Base-by-base conservation (phyloP, 2,113 vertebrate species). In the Lepus timidus region DNA sequence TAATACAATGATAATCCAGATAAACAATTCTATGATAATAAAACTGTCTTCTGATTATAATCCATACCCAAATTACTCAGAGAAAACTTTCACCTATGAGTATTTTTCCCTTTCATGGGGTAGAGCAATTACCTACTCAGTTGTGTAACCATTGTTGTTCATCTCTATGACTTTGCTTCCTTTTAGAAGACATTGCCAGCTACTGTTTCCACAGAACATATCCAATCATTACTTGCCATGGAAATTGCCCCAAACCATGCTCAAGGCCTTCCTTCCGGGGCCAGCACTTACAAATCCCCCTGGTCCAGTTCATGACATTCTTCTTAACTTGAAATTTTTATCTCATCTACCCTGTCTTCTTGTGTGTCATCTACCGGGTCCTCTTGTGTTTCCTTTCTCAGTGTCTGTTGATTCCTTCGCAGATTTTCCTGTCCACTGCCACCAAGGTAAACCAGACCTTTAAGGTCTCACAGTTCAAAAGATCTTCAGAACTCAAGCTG, bases 1-100 rank as follows among this genome's bases (percentile, higher is more conserved):
- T 65, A 73, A 83, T 62, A 84, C 16, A 74, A 0, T 79, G 67
- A 61, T 7, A 19, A 76, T 80, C 29, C 33, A 92, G 9, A 74
- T 71, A 92, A 31, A 65, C 29, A 16, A 85, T 51, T 62, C 14
- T 33, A 86, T 83, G 49, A 17, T 52, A 85, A 85, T 61, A 65
- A 94, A 76, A 76, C 19, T 65, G 6, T 90, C 73, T 55, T 55
- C 3, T 74, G 55, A 62, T 74, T 70, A 23, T 80, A 76, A 75
- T 14, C 70, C 65, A n/a, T 29, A 86, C 51, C 83, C 91, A 90
- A 94, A 90, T 83, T 74, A 58, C 55, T 90, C 36, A 73, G 31
- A 65, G 62, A 89, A 81, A 82, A 51, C 7, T 52, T 81, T 74
- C 22, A 36, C 27, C 14, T 86, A 44, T 62, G 55, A 58, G 33